These are phyloP conservation scores for Orestias chungarensis DNA, from an alignment of 2,797 vertebrate species.

Conservation along the genomic window DNA sequence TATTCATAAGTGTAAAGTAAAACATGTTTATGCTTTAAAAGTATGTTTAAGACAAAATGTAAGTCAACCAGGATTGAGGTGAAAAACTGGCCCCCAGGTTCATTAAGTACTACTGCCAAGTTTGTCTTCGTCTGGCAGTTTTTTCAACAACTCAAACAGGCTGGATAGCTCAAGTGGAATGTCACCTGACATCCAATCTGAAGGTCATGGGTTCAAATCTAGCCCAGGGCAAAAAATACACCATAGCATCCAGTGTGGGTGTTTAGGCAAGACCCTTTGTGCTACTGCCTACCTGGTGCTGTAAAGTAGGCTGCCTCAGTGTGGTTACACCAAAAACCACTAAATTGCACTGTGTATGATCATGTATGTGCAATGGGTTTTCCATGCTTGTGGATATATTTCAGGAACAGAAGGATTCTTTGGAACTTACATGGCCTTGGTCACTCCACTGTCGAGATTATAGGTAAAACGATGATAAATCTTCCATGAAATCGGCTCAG, in stretches of 20 bases:
- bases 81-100: constrained; percentile 68
- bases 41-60: background rate
- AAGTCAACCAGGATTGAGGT: constrained; percentile 60
- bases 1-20: background rate
- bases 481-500: constrained; percentile 55
- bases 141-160: constrained; percentile 53
- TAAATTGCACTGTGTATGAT: too few species aligned
- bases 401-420: constrained; percentile 50
- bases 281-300: too few species aligned
- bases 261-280: too few species aligned
- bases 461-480: constrained; percentile 63
- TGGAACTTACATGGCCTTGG: constrained; percentile 46
- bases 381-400: constrained; percentile 57
- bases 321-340: too few species aligned
- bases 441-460: constrained; percentile 56
- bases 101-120: constrained; percentile 41
- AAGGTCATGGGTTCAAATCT: too few species aligned
- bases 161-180: too few species aligned
- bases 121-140: constrained; percentile 54
- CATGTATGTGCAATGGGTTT: constrained; percentile 61
- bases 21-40: background rate
- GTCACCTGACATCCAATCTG: too few species aligned
- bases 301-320: too few species aligned
- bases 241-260: too few species aligned
- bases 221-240: too few species aligned